phyloP scores from a whole-genome alignment of 2,888 invertebrate genomes.

The Acanthopleura granulata region DNA sequence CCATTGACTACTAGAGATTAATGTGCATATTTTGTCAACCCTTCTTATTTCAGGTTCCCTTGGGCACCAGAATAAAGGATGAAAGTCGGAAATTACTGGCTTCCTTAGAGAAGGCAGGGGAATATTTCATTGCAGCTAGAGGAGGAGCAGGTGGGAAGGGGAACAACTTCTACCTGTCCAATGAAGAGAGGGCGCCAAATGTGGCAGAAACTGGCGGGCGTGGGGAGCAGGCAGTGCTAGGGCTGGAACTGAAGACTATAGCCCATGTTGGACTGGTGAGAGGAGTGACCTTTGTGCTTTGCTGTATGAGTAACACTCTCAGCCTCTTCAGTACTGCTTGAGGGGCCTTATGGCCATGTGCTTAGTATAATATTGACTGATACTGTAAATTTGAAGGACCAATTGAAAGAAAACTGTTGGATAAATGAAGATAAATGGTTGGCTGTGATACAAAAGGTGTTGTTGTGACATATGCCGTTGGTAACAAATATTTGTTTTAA shows the following conservation, averaged over 20 bases:
- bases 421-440: no score
- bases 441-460: no score
- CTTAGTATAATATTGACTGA: no score
- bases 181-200: constrained; percentile 82
- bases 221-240: constrained; percentile 78
- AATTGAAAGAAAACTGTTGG: no score
- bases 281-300: neutral
- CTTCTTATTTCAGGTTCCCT: constrained; percentile 77
- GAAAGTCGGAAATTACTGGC: constrained; percentile 75
- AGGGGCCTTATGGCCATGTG: no score
- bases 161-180: constrained; percentile 89
- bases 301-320: no score
- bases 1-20: no score
- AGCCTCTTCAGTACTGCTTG: no score
- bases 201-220: constrained; percentile 88
- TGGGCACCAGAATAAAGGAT: constrained; percentile 82
- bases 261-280: constrained; percentile 85
- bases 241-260: constrained; percentile 89
- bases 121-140: constrained; percentile 91
- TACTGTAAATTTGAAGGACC: no score
- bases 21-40: neutral
- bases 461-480: no score
- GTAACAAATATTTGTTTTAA: no score
- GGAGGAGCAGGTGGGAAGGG: constrained; percentile 98
- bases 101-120: constrained; percentile 77